Evolutionary conservation across 2,113 vertebrate species (phyloP).

Genomic region (Antidorcas marsupialis): DNA sequence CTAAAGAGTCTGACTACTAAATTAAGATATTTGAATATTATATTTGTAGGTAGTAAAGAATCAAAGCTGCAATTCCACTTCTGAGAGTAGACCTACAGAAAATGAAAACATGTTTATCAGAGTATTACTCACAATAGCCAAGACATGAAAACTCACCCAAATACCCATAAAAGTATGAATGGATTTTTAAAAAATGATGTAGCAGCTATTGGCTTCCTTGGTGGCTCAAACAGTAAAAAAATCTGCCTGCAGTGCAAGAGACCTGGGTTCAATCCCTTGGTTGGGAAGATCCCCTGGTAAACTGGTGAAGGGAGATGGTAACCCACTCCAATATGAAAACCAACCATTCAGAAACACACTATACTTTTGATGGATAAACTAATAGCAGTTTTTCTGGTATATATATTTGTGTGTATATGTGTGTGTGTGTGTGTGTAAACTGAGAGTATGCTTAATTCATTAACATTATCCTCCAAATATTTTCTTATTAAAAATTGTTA

Average conservation of each 20-base stretch:
- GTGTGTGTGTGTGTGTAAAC: not conserved
- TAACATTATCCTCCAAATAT: not conserved
- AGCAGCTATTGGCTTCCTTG: not conserved
- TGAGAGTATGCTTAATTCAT: not conserved
- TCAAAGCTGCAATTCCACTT: not conserved
- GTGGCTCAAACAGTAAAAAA: not conserved
- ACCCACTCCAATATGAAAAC: not conserved
- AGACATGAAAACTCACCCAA: not conserved
- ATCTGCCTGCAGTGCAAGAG: not conserved
- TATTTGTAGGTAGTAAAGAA: not conserved
- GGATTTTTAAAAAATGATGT: not conserved
- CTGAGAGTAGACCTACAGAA: not conserved
- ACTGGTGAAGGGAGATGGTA: not conserved
- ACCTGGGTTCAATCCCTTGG: not conserved
- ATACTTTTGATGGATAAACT: not conserved
- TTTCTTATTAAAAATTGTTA: not conserved
- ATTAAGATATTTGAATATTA: slow-evolving; percentile 7
- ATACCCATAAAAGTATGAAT: not conserved
- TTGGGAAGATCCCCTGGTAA: not conserved
- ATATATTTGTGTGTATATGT: not conserved
- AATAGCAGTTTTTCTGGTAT: not conserved
- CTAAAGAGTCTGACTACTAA: not conserved
- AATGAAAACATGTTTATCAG: not conserved
- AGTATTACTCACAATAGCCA: not conserved
- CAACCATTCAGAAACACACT: not conserved